Conservation (phyloP, 2,113 vertebrate species). For the Nycticorax nycticorax region DNA sequence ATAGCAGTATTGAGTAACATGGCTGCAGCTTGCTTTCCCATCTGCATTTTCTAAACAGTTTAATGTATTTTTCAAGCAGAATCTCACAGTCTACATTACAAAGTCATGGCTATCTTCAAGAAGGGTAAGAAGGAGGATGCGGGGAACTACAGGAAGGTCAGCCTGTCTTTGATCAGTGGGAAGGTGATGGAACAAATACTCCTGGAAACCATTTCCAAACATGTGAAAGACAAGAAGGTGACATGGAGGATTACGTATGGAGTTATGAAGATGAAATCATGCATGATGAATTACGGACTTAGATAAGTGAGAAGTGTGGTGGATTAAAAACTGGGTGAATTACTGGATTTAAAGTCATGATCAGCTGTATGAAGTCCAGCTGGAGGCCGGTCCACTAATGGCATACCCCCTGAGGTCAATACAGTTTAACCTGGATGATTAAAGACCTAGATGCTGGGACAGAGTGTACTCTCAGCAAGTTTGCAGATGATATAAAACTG, state of each 20-base stretch:
- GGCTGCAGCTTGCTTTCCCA: background rate
- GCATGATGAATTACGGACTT: background rate
- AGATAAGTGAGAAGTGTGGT: background rate
- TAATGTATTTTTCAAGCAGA: background rate
- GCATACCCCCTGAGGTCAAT: background rate
- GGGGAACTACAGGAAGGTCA: background rate
- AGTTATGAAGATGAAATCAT: background rate
- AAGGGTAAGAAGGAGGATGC: background rate
- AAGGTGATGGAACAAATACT: background rate
- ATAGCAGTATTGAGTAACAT: background rate
- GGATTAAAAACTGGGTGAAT: background rate
- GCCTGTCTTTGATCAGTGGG: background rate
- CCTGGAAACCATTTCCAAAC: background rate
- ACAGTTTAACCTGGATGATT: background rate
- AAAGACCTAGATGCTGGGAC: background rate
- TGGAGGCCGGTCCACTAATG: background rate
- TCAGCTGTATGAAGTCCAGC: background rate
- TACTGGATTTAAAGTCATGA: background rate
- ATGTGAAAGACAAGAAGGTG: background rate
- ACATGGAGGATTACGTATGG: background rate
- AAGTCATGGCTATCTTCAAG: background rate
- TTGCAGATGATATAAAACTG: too few relatives aligned
- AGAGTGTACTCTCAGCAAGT: background rate
- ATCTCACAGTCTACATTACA: background rate
- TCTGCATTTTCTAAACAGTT: background rate